These are phyloP conservation scores for Trichopoda pennipes DNA, from an alignment of 2,888 invertebrate genomes.

Conservation along the genomic window DNA sequence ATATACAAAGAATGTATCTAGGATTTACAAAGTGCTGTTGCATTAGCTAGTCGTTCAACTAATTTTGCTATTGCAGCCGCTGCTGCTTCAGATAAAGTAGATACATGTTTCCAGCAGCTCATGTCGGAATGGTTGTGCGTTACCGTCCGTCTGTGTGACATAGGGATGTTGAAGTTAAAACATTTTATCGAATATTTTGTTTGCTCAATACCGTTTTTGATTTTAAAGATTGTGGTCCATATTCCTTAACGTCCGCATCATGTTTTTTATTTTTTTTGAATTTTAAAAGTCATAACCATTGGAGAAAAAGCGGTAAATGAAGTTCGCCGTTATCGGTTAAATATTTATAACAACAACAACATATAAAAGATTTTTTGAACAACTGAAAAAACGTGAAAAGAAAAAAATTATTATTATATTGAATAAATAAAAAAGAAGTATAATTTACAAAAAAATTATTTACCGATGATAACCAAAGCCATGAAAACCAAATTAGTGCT, in stretches of 20 bases:
- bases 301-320: background rate
- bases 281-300: background rate
- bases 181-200: conserved; percentile 29
- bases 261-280: background rate
- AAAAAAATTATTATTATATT: no score
- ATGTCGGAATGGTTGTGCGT: background rate
- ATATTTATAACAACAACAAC: background rate
- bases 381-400: background rate
- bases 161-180: conserved; percentile 47
- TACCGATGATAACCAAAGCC: no score
- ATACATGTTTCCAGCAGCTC: conserved; percentile 27
- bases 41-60: conserved; percentile 1
- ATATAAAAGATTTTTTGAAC: background rate
- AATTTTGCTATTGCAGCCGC: conserved; percentile 11
- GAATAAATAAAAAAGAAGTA: no score
- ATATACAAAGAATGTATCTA: conserved; percentile 55
- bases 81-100: conserved; percentile 61
- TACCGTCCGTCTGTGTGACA: conserved; percentile 11
- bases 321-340: background rate
- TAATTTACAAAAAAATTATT: no score
- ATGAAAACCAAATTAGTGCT: no score
- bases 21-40: conserved; percentile 27
- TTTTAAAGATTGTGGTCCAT: conserved; percentile 54
- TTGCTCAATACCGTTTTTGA: conserved; percentile 58
- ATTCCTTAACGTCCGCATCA: background rate